Evolutionary conservation across 2,113 vertebrate genomes (phyloP).

Genomic region (Hemichromis elongatus): DNA sequence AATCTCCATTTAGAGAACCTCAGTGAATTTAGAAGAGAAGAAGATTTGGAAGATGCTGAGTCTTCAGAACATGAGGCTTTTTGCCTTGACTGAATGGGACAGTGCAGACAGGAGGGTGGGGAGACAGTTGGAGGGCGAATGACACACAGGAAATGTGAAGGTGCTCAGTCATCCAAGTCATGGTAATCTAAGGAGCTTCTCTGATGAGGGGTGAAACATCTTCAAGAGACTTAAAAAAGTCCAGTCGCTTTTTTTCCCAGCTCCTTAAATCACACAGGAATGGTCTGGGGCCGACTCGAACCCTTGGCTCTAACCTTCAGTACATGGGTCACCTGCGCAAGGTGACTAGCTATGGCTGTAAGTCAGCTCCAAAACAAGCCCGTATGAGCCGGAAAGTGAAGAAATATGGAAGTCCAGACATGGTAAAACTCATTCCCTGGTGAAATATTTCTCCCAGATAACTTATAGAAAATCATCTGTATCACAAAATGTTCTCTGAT

Average conservation of each 20-base stretch:
- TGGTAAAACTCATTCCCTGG: background rate
- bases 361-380: background rate
- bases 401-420: background rate
- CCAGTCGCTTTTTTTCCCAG: background rate
- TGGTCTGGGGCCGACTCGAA: background rate
- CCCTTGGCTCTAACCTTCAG: background rate
- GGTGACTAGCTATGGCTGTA: background rate
- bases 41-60: background rate
- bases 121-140: background rate
- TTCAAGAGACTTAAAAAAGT: background rate
- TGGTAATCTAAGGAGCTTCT: background rate
- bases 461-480: background rate
- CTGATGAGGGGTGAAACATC: background rate
- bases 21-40: background rate
- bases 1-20: background rate
- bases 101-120: background rate
- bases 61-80: background rate
- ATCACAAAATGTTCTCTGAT: background rate
- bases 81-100: background rate
- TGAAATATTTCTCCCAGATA: background rate
- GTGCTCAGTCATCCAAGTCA: background rate
- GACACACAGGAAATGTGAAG: background rate
- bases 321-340: background rate
- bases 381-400: background rate
- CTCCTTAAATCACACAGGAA: background rate